Conservation (phyloP, 2,113 vertebrate species). For the Clarias macrocephalus region DNA sequence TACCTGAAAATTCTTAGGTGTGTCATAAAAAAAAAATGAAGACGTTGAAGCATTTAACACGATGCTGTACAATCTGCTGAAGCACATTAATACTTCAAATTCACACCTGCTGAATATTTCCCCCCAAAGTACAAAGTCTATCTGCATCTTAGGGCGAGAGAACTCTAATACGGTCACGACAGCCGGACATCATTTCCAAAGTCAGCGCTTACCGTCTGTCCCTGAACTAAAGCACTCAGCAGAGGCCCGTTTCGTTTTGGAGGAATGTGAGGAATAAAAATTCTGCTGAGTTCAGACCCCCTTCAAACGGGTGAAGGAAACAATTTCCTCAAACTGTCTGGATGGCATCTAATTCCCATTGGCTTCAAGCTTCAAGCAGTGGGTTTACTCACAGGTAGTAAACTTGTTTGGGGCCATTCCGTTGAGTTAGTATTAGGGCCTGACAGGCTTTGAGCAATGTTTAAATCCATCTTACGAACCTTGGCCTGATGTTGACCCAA, state of each 20-base stretch:
- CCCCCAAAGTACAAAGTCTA: not conserved
- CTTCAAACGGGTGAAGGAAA: not conserved
- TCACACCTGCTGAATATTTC: not conserved
- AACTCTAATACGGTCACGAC: not conserved
- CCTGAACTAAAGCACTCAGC: not conserved
- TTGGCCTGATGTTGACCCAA: no score
- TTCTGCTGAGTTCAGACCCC: not conserved
- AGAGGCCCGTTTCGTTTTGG: not conserved
- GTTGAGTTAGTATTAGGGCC: not conserved
- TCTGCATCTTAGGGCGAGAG: not conserved
- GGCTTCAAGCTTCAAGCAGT: not conserved
- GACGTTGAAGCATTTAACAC: not conserved
- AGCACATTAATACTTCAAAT: not conserved
- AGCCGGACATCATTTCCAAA: conserved; percentile 7
- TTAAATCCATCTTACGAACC: not conserved
- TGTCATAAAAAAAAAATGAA: not conserved
- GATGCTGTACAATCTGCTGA: not conserved
- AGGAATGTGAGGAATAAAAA: not conserved
- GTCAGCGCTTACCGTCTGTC: not conserved
- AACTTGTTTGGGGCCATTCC: not conserved
- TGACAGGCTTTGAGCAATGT: not conserved
- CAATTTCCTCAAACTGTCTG: not conserved
- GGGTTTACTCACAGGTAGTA: not conserved
- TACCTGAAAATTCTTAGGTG: not conserved
- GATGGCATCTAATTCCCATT: not conserved